These are phyloP conservation scores for Phycodurus eques DNA, from an alignment of 2,113 vertebrate species.

Conservation along the genomic window DNA sequence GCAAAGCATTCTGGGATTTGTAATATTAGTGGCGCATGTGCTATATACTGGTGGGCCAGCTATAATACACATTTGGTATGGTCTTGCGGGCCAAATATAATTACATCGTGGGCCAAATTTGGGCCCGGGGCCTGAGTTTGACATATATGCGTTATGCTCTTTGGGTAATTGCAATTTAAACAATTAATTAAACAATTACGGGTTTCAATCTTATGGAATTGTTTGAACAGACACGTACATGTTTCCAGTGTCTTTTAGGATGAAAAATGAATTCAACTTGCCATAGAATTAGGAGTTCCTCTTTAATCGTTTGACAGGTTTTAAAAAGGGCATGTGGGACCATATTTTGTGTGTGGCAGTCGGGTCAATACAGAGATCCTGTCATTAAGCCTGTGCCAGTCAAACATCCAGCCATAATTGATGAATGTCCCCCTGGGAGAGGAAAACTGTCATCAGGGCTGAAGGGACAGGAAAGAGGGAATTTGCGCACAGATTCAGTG, in stretches of 20 bases:
- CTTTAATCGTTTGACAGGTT: constrained; percentile 58
- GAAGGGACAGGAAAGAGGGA: constrained; percentile 41
- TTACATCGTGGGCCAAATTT: no score
- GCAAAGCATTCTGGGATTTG: no score
- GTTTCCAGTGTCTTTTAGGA: not conserved
- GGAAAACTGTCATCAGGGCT: constrained; percentile 52
- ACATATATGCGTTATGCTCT: not conserved
- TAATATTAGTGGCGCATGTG: no score
- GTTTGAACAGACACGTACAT: constrained; percentile 38
- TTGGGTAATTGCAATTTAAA: not conserved
- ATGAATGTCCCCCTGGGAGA: constrained; percentile 69
- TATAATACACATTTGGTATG: no score
- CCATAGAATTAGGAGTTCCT: constrained; percentile 25
- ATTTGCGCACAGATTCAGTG: constrained; percentile 33
- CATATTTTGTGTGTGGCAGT: constrained; percentile 64
- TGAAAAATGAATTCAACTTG: constrained; percentile 9
- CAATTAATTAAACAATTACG: not conserved
- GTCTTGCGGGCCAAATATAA: no score
- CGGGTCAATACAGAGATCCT: constrained; percentile 72
- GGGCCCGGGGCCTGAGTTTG: no score
- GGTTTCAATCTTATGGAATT: not conserved
- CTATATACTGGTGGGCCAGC: no score
- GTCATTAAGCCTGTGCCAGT: constrained; percentile 75
- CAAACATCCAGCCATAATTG: constrained; percentile 75
- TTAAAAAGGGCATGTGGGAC: constrained; percentile 58